Conservation (phyloP, 2,888 invertebrate genomes). For the Tyria jacobaeae region DNA sequence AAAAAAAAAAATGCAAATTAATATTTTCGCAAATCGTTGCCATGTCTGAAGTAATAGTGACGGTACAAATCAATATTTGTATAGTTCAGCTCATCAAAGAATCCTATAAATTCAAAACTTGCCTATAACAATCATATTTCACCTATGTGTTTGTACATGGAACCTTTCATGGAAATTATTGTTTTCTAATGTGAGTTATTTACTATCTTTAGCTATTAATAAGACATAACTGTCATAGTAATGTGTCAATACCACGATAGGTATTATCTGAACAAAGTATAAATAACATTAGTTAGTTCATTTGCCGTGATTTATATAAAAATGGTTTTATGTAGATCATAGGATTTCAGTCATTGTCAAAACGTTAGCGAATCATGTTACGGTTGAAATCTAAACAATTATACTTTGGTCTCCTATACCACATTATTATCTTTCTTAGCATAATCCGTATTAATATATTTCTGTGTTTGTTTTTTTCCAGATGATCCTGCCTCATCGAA, state of each 20-base stretch:
- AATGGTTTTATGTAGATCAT: neutral
- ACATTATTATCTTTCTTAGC: neutral
- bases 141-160: neutral
- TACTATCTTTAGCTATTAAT: neutral
- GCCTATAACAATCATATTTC: neutral
- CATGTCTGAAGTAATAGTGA: no score
- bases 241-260: neutral
- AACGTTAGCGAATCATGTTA: neutral
- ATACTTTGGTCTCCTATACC: neutral
- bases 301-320: neutral
- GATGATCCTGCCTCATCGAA: slow-evolving; percentile 61
- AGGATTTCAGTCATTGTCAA: neutral
- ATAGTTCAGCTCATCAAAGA: neutral
- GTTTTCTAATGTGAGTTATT: neutral
- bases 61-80: no score
- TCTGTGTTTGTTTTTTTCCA: slow-evolving; percentile 52
- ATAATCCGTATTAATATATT: neutral
- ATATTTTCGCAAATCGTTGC: no score
- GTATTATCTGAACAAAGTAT: neutral
- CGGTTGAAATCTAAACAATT: neutral
- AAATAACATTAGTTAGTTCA: neutral
- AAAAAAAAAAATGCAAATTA: no score
- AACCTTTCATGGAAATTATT: slow-evolving; percentile 3
- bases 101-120: neutral
- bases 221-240: neutral